A percentile compares a stretch with the other conserved stretches of the same genome.
phyloP scores from a whole-genome alignment of 2,888 invertebrate species.

The Plebejus anna region DNA sequence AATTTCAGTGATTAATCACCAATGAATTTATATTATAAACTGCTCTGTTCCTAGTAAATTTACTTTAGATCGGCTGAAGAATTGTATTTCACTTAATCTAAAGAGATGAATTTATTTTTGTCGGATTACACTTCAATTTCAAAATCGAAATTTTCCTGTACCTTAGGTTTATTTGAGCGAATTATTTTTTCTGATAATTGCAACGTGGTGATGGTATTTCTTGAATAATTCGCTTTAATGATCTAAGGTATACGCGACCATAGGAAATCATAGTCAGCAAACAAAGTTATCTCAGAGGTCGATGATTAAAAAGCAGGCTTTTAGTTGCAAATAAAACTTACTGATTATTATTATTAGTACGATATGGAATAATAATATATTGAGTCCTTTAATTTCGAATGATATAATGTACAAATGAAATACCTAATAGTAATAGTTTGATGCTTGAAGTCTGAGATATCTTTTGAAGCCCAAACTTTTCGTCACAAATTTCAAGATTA shows the following conservation, averaged over 20 bases:
- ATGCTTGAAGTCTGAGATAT: constrained; percentile 25
- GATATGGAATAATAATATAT: neutral
- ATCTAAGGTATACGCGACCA: constrained; percentile 58
- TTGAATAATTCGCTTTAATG: constrained; percentile 47
- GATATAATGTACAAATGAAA: constrained; percentile 33
- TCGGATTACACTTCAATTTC: constrained; percentile 37
- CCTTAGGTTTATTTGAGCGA: constrained; percentile 57
- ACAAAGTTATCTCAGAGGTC: constrained; percentile 49
- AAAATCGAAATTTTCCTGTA: constrained; percentile 46
- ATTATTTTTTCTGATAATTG: constrained; percentile 37
- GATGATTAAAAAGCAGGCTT: constrained; percentile 39
- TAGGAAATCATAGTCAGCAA: constrained; percentile 42
- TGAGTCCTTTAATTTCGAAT: constrained; percentile 25
- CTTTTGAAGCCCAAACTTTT: constrained; percentile 34
- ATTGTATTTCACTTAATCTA: constrained; percentile 68
- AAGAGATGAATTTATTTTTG: constrained; percentile 48
- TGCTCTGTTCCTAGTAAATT: constrained; percentile 69
- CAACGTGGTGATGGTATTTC: constrained; percentile 30
- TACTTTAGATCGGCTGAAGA: constrained; percentile 48
- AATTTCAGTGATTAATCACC: constrained; percentile 76
- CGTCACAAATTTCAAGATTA: constrained; percentile 37
- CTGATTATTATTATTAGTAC: neutral
- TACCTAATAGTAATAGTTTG: constrained; percentile 19
- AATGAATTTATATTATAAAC: constrained; percentile 72
- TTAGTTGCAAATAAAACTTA: constrained; percentile 10